phyloP scores from a whole-genome alignment of 2,888 invertebrate genomes.

The Cataglyphis livida region DNA sequence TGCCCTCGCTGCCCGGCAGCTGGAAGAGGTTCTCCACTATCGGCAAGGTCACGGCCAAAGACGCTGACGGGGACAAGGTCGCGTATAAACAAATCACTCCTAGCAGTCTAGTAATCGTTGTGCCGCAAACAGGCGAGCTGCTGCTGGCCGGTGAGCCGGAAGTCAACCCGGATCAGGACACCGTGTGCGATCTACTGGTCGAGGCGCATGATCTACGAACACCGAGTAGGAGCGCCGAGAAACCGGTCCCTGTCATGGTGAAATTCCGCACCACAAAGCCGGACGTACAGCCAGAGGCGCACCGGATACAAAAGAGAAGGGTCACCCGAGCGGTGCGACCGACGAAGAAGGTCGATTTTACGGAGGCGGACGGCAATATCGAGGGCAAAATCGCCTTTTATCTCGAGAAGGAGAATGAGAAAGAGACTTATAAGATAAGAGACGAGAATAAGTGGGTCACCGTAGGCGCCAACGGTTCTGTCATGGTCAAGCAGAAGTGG shows the following conservation, averaged over 20 bases:
- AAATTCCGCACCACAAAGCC: slow-evolving; percentile 87
- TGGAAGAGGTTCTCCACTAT: slow-evolving; percentile 94
- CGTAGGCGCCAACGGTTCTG: slow-evolving; percentile 96
- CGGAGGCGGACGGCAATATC: slow-evolving; percentile 95
- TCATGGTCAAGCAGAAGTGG: slow-evolving; percentile 98
- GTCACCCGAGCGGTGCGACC: slow-evolving; percentile 96
- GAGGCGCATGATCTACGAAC: slow-evolving; percentile 94
- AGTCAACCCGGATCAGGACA: slow-evolving; percentile 86
- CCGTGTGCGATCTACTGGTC: slow-evolving; percentile 90
- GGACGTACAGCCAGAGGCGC: slow-evolving; percentile 73
- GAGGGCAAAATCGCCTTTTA: slow-evolving; percentile 96
- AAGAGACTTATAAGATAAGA: slow-evolving; percentile 96
- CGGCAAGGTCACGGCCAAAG: slow-evolving; percentile 94
- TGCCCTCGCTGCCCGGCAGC: slow-evolving; percentile 84
- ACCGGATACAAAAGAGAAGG: slow-evolving; percentile 85
- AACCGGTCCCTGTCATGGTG: slow-evolving; percentile 92
- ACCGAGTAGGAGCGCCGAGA: slow-evolving; percentile 90
- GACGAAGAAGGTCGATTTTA: slow-evolving; percentile 97
- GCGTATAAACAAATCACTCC: slow-evolving; percentile 94
- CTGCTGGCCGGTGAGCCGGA: slow-evolving; percentile 93
- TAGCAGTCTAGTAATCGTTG: slow-evolving; percentile 94
- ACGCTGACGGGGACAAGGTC: slow-evolving; percentile 96
- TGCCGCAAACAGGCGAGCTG: slow-evolving; percentile 96
- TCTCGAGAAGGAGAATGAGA: slow-evolving; percentile 95
- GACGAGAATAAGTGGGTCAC: slow-evolving; percentile 98